These are phyloP conservation scores for Danio choprae DNA, from an alignment of 2,797 vertebrate genomes.

Conservation along the genomic window DNA sequence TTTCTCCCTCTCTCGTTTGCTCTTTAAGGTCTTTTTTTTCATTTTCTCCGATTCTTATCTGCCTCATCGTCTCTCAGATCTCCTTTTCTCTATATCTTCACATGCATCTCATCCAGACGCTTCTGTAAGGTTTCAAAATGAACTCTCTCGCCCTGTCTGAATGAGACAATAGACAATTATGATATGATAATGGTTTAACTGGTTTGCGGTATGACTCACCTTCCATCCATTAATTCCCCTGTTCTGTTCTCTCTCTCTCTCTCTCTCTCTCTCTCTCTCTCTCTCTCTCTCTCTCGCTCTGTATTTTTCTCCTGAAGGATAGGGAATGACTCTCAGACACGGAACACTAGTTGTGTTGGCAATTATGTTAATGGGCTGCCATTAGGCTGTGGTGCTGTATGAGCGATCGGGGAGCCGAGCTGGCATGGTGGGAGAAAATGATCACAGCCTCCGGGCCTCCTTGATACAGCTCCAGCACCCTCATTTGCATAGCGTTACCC, in stretches of 20 bases:
- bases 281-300: conserved; percentile 9
- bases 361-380: conserved; percentile 99
- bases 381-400: conserved; percentile 98
- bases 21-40: conserved; percentile 23
- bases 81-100: not conserved
- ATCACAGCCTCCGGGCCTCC: conserved; percentile 85
- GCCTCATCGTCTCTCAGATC: not conserved
- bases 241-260: conserved; percentile 11
- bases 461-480: conserved; percentile 84
- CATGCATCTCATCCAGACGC: not conserved
- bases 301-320: conserved; percentile 81
- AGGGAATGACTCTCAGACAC: conserved; percentile 92
- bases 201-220: conserved; percentile 38
- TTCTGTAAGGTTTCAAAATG: not conserved
- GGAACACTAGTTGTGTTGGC: conserved; percentile 96
- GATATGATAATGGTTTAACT: conserved; percentile 36
- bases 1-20: conserved; percentile 10
- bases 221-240: conserved; percentile 23
- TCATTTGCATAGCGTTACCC: conserved; percentile 80
- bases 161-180: conserved; percentile 38
- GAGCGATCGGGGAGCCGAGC: conserved; percentile 91
- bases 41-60: not conserved
- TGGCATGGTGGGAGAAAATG: conserved; percentile 85
- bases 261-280: conserved; percentile 1
- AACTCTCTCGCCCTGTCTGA: conserved; percentile 26